Evolutionary conservation across 2,888 invertebrate genomes (phyloP).

Genomic region (Dicranocentrus wangi): DNA sequence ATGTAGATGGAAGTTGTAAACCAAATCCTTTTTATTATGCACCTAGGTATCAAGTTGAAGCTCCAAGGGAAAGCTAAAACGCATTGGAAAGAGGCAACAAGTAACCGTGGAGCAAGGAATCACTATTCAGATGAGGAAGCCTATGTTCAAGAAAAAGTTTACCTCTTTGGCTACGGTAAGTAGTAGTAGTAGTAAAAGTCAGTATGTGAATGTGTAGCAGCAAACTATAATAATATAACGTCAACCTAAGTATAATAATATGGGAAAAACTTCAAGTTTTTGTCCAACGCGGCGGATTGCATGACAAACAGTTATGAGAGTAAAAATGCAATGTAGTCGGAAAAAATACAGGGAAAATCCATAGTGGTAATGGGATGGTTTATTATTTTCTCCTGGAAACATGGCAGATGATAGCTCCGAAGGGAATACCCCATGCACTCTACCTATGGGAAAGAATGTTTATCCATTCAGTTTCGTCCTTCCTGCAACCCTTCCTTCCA

Average conservation of each 20-base stretch:
- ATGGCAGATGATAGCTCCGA: constrained; percentile 44
- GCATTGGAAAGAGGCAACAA: constrained; percentile 68
- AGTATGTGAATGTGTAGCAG: background rate
- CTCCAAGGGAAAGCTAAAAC: constrained; percentile 68
- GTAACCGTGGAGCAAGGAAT: constrained; percentile 52
- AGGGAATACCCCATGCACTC: constrained; percentile 11
- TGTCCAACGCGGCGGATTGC: constrained; percentile 3
- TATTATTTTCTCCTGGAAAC: constrained; percentile 16
- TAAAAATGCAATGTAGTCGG: constrained; percentile 28
- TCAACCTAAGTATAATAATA: too few species aligned
- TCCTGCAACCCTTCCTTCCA: constrained; percentile 59
- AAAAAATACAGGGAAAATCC: constrained; percentile 8
- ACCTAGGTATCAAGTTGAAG: constrained; percentile 66
- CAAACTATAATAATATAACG: background rate
- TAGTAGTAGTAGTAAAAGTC: background rate
- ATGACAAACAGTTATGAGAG: constrained; percentile 34
- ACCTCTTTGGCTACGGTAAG: constrained; percentile 67
- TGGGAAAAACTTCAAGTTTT: too few species aligned
- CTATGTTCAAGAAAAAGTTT: constrained; percentile 68
- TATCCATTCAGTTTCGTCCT: constrained; percentile 60
- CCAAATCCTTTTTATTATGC: background rate
- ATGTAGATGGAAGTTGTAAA: too few species aligned
- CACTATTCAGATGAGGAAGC: constrained; percentile 65
- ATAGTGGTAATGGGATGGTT: constrained; percentile 15
- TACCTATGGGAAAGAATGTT: constrained; percentile 48